Base-by-base conservation (phyloP, 2,797 vertebrate genomes). In the Rhynchotus rufescens region DNA sequence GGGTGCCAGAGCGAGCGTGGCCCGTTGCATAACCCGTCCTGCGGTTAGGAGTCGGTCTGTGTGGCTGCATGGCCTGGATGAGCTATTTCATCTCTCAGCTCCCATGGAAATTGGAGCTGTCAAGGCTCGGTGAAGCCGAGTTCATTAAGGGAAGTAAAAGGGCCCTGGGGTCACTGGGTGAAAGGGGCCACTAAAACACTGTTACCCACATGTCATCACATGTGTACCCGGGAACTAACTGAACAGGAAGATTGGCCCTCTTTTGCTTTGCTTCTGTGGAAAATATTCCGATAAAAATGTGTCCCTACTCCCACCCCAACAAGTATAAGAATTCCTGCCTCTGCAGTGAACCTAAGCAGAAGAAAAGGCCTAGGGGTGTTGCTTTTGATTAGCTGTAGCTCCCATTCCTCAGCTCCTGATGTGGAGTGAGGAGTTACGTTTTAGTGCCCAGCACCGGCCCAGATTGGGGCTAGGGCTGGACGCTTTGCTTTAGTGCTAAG, bases 71-170 rank as follows among this genome's bases (percentile, higher is more conserved):
- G 77, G 47, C 7, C 1, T 57, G 73, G 89, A 84, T 80, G 51
- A 38, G 79, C 84, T 36, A 56, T 62, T 81, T 85, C 1, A 4
- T 80, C 56, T 86, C 28, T 52, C 17, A 11, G 81, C 81, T 94
- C 61, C 86, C 52, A 26, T 54, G 36, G 75, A 62, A 75, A 82
- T 68, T 69, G 45, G 75, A 82, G 42, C 62, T 88, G 88, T 84
- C 83, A 82, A 4, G 61, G 57, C 86, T 26, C 49, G 61, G 20
- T 15, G 36, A 83, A 88, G 20, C 54, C 0, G 21, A 89, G 84
- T 82, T 93, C 73, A 75, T 80, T 84, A 93, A 62, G 38, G 34
- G 66, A 86, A 91, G 62, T 80, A 65, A 89, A 91, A 95, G 72
- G 38, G 45, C 73, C 75, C 66, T 26, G 78, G 61, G 83, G 85